These are phyloP conservation scores for Myxocyprinus asiaticus DNA, from an alignment of 2,113 vertebrate genomes.

Conservation along the genomic window DNA sequence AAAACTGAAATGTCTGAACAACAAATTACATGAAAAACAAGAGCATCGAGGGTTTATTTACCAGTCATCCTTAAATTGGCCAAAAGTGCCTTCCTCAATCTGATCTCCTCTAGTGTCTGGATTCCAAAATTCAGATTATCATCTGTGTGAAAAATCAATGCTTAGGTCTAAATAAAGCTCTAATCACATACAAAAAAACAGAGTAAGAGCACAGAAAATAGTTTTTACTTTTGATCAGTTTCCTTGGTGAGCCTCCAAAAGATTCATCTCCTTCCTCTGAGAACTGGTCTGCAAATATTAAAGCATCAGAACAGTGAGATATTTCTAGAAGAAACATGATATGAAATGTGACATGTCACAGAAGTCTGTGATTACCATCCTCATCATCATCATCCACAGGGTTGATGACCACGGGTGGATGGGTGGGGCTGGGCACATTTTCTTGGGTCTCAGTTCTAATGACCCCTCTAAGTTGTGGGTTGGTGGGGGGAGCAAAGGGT, in stretches of 20 bases:
- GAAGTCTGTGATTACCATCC: constrained; percentile 69
- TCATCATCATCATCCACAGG: constrained; percentile 96
- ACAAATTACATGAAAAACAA: not conserved
- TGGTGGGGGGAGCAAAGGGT: constrained; percentile 74
- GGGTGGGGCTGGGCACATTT: constrained; percentile 92
- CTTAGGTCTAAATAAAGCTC: not conserved
- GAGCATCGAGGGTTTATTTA: constrained; percentile 56
- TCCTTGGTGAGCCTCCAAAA: constrained; percentile 77
- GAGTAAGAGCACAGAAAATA: not conserved
- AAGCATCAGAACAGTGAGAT: not conserved
- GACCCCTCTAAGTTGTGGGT: constrained; percentile 86
- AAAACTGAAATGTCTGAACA: not conserved
- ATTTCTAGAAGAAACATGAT: not conserved
- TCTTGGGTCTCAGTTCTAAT: constrained; percentile 90
- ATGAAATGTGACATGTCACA: not conserved
- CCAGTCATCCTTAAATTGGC: constrained; percentile 82
- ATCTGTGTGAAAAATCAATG: constrained; percentile 67
- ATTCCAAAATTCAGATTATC: constrained; percentile 86
- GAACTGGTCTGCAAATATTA: constrained; percentile 82
- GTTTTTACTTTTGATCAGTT: constrained; percentile 76
- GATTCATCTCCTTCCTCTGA: constrained; percentile 93
- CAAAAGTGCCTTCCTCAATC: constrained; percentile 83
- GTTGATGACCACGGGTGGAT: constrained; percentile 95
- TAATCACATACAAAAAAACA: not conserved
- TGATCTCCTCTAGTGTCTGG: constrained; percentile 92